Evolutionary conservation across 2,113 vertebrate species (phyloP).

Genomic region (Neolamprologus brichardi): DNA sequence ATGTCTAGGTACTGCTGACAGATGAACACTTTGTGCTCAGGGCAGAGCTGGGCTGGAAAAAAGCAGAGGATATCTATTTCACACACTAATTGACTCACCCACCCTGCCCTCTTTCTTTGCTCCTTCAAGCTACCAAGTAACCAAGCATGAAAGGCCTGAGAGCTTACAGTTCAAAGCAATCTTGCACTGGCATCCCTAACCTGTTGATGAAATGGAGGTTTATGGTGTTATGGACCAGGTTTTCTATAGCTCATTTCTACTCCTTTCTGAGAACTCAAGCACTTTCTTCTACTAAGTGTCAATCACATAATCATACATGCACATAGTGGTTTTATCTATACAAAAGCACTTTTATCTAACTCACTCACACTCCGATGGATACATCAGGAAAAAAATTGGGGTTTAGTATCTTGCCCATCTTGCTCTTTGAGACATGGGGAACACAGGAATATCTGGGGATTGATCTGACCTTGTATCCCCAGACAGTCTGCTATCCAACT

Average conservation of each 20-base stretch:
- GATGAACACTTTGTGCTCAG: slow-evolving; percentile 47
- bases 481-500: neutral
- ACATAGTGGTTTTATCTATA: neutral
- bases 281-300: neutral
- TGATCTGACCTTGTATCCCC: neutral
- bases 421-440: neutral
- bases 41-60: neutral
- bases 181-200: neutral
- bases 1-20: slow-evolving; percentile 33
- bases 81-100: slow-evolving; percentile 36
- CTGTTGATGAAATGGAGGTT: neutral
- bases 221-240: neutral
- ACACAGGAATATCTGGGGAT: neutral
- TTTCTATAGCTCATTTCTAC: neutral
- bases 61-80: slow-evolving; percentile 54
- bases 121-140: slow-evolving; percentile 30
- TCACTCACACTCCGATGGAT: neutral
- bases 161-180: slow-evolving; percentile 12
- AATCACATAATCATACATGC: neutral
- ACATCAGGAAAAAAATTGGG: neutral
- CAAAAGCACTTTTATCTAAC: neutral
- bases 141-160: slow-evolving; percentile 36
- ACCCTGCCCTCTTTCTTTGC: neutral
- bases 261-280: neutral
- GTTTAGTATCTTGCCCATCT: neutral